Evolutionary conservation across 2,888 invertebrate genomes (phyloP), one percentile per base, ranked within the genome.

Genomic region (Ectropis crepuscularia): DNA sequence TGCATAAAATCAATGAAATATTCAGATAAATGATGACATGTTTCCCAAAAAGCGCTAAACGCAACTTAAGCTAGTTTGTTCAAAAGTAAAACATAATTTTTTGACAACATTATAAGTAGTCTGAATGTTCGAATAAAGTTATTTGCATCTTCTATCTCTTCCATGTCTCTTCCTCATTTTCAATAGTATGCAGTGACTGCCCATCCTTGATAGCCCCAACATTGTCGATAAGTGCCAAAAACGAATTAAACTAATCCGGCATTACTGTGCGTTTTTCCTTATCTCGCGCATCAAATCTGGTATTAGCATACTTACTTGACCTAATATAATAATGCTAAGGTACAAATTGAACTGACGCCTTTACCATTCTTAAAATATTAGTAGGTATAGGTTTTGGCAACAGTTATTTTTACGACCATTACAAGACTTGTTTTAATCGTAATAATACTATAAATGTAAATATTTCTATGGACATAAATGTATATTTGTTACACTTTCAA

Each of bases 171-270:
- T 41, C 41, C 28, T 28, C 10, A 16, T 51, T 16, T 51, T 16
- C 9, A 10, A 7, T 16, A 45, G 38, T 39, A 6, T 45, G 28
- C 16, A 57, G 42, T 37, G 64, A 61, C 16, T 46, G 46, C 57
- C 37, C 41, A 48, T 10, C 66, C 62, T 63, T 65, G 39, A 54
- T 55, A 28, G 16, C 63, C 58, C 61, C 63, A 65, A 63, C 58
- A 63, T 57, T 54, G 54, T 61, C 16, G 41, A 28, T 47, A 58
- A 63, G 45, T 12, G 36, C 28, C 5, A 6, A 48, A 39, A n/a
- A 16, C 38, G 48, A 47, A 46, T 43, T 53, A 49, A 43, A 55
- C 48, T 59, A 55, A 42, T 55, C 48, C 47, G 37, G 46, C 55
- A 48, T 51, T 39, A 48, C 47, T 46, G 41, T 0, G 5, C 4